Percentiles rank a stretch among this genome's conserved stretches.
Evolutionary conservation across 2,888 invertebrate species (phyloP).

Genomic region (Agapostemon virescens): DNA sequence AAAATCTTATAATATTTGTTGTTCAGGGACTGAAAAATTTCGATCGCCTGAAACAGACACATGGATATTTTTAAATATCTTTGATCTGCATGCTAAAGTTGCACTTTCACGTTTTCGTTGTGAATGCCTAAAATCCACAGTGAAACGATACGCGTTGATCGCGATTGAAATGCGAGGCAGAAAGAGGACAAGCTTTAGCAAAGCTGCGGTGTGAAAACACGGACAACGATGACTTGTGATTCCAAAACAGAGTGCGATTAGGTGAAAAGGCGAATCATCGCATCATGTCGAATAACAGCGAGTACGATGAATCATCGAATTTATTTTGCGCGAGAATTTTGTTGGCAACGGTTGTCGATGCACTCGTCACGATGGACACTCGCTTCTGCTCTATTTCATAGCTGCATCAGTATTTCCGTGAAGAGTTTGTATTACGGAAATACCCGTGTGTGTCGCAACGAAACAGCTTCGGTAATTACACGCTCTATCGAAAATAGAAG

Average conservation of each 20-base stretch:
- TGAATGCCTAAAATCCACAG: neutral
- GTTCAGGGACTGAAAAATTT: too few species aligned
- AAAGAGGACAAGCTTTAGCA: neutral
- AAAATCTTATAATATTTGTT: too few species aligned
- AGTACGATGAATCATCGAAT: conserved; percentile 44
- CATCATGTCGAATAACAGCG: conserved; percentile 13
- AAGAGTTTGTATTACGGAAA: conserved; percentile 33
- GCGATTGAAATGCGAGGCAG: neutral
- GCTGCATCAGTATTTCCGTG: neutral
- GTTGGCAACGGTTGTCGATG: conserved; percentile 44
- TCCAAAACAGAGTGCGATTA: conserved; percentile 2
- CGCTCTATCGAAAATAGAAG: conserved; percentile 24
- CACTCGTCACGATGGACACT: conserved; percentile 23
- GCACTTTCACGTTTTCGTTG: accelerated
- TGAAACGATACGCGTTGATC: neutral
- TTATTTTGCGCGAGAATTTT: conserved; percentile 41
- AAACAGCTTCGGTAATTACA: conserved; percentile 16
- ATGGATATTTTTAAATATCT: neutral
- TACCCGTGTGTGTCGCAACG: conserved; percentile 42
- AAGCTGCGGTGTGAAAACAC: neutral
- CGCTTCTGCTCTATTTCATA: conserved; percentile 20
- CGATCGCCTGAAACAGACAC: neutral
- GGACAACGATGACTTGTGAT: neutral
- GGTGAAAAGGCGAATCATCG: conserved; percentile 22
- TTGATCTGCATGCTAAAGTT: neutral